Evolutionary conservation across 2,888 invertebrate species (phyloP), one percentile per base, ranked within the genome.

Genomic region (Nomada lathburiana): DNA sequence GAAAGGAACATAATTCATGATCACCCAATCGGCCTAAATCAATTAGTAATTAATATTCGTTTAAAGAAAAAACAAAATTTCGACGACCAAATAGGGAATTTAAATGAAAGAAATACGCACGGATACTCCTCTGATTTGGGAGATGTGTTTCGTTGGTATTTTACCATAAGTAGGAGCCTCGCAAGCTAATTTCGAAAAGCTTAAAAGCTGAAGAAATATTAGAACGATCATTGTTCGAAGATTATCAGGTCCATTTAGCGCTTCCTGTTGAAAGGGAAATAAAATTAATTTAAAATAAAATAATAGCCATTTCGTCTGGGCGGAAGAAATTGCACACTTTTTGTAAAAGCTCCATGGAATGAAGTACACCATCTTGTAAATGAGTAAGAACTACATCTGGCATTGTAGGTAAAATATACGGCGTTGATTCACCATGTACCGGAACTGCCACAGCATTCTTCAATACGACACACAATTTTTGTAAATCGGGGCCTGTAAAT

Each of bases 331-430:
- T 72, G 23, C 44, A 83, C 90, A 97, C 97, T 95, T 98, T 97
- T 91, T 98, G 97, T 71, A 99, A 95, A 42, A 97, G 96, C 86
- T 98, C 98, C 94, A 99, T 96, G 80, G 98, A 97, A 91, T 98
- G 97, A 36, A 98, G 94, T 59, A 97, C 96, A 67, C 97, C 97
- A 90, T 98, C 98, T 93, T 98, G 98, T 77, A 98, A 94, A 11
- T 97, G 97, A 0, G 97, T 97, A 79, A 98, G 94, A 88, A 97
- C 95, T 55, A 97, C 96, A 92, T 98, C 98, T 67, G 97, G 96
- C 68, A 97, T 95, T 0, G 97, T 96, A 88, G 98, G 95, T 94
- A 98, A 95, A 92, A 98, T 96, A 90, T 97, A 97, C 11, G 97
- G 97, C 36, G 97, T 96, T 69, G 96, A 96, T 93, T 97, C 98